Percentiles rank a stretch among this genome's conserved stretches.
Evolutionary conservation across 30 jellyfish, hydroid and myxozoan species (phyloP).

Genomic region (Mastigias papua): DNA sequence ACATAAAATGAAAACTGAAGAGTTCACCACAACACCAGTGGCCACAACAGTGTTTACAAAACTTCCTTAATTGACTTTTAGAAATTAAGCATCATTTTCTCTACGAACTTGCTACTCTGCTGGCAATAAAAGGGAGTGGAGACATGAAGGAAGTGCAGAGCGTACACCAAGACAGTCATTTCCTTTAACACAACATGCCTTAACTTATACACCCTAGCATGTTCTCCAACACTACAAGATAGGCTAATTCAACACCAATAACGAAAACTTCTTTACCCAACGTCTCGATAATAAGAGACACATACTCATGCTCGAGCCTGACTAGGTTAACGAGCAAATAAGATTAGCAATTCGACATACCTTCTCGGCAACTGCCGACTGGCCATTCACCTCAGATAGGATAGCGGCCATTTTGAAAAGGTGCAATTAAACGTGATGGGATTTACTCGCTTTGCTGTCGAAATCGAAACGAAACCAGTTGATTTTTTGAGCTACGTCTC

Average conservation of each 20-base stretch:
- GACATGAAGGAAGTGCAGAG: neutral
- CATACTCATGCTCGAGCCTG: neutral
- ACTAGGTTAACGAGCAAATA: neutral
- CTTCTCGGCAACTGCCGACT: slow-evolving; percentile 76
- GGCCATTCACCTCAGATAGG: slow-evolving; percentile 53
- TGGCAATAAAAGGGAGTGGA: neutral
- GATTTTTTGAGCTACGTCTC: neutral
- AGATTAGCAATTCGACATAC: neutral
- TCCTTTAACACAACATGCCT: neutral
- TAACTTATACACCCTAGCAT: neutral
- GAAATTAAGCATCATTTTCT: no score
- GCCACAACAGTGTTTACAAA: no score
- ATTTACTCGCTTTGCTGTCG: neutral
- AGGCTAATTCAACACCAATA: neutral
- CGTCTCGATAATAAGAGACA: slow-evolving; percentile 33
- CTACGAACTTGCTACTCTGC: no score
- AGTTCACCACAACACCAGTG: no score
- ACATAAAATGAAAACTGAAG: no score
- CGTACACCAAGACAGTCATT: neutral
- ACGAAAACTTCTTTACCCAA: neutral
- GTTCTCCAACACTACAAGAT: neutral
- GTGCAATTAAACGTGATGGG: neutral
- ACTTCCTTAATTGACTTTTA: no score
- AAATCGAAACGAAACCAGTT: neutral
- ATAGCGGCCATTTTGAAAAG: slow-evolving; percentile 78